phyloP scores from a whole-genome alignment of 2,888 invertebrate species.

The Dasysyrphus tricinctus region DNA sequence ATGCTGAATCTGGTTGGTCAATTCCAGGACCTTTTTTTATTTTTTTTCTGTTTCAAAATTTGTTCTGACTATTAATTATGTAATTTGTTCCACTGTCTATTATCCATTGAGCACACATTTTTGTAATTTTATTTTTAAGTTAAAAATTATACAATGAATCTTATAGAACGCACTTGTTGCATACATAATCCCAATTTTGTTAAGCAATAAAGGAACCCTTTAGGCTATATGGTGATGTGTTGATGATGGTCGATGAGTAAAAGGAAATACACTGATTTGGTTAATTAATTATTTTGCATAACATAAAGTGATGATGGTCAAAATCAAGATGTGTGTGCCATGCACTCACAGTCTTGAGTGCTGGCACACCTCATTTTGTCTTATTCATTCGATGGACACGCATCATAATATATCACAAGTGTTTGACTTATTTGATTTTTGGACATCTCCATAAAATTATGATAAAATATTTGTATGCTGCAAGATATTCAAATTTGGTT shows the following conservation, averaged over 20 bases:
- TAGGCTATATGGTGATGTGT: background rate
- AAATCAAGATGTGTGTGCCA: constrained; percentile 35
- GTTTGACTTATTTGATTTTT: constrained; percentile 42
- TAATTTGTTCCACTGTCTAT: constrained; percentile 2
- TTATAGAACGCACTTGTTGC: constrained; percentile 67
- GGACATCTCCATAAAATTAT: constrained; percentile 58
- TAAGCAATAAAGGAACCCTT: constrained; percentile 34
- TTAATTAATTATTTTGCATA: constrained; percentile 60
- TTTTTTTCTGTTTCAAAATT: no score
- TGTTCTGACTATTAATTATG: background rate
- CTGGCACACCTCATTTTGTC: constrained; percentile 33
- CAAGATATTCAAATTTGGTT: constrained; percentile 40
- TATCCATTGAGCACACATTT: constrained; percentile 15
- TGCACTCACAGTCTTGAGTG: constrained; percentile 4
- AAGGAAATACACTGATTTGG: constrained; percentile 57
- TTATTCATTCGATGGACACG: background rate
- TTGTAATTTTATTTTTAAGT: constrained; percentile 29
- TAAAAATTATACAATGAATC: constrained; percentile 60
- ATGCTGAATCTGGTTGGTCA: no score
- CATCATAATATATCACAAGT: constrained; percentile 27
- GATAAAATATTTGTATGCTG: constrained; percentile 30
- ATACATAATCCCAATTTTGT: constrained; percentile 61
- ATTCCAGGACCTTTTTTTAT: no score
- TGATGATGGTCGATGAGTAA: constrained; percentile 35
- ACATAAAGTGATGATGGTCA: constrained; percentile 30